phyloP scores from a whole-genome alignment of 2,797 vertebrate genomes.

The Hybognathus amarus region DNA sequence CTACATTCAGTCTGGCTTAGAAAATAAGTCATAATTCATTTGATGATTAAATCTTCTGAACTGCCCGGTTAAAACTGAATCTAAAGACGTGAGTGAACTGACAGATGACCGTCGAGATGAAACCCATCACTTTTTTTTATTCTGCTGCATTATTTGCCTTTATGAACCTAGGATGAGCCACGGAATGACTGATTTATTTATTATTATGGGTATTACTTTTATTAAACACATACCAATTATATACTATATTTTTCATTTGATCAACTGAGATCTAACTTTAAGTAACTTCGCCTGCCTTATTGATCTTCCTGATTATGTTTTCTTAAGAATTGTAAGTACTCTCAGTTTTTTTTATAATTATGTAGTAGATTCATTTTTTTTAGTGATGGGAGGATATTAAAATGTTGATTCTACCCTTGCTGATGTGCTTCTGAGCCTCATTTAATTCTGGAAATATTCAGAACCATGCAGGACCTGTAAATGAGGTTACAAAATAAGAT shows the following conservation, averaged over 20 bases:
- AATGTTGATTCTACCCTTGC: not conserved
- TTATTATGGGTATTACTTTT: not conserved
- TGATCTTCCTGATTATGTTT: not conserved
- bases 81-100: conserved; percentile 58
- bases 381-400: not conserved
- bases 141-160: not conserved
- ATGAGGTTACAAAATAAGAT: not conserved
- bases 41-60: conserved; percentile 11
- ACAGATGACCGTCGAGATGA: not conserved
- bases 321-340: not conserved
- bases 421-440: not conserved
- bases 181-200: not conserved
- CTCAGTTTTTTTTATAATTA: not conserved
- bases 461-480: not conserved
- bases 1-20: not conserved
- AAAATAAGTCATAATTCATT: not conserved
- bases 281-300: not conserved
- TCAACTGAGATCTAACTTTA: not conserved
- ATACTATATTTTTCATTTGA: not conserved
- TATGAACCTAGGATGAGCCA: not conserved
- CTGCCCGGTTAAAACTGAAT: conserved; percentile 69
- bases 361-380: not conserved
- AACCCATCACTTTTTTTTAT: not conserved
- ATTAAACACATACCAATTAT: not conserved
- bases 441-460: not conserved